phyloP scores from a whole-genome alignment of 2,113 vertebrate genomes.

The Bos javanicus region DNA sequence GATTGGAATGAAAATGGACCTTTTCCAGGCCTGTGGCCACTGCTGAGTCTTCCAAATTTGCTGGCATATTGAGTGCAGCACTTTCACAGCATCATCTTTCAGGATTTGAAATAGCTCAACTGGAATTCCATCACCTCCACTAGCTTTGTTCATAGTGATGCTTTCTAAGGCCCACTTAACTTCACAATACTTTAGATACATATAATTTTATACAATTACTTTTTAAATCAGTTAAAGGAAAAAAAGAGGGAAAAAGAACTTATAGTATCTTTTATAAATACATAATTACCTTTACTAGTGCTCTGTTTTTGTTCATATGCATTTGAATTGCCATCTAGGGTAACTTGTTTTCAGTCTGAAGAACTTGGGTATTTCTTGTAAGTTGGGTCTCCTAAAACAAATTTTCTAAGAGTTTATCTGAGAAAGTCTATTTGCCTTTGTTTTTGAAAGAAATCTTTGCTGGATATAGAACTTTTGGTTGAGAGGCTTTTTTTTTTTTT shows the following conservation, averaged over 20 bases:
- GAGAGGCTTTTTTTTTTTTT: background rate
- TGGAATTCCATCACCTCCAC: too few relatives aligned
- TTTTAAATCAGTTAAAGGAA: background rate
- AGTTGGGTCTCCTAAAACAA: background rate
- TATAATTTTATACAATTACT: background rate
- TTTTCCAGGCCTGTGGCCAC: too few relatives aligned
- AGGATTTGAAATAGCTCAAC: too few relatives aligned
- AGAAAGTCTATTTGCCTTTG: background rate
- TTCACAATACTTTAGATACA: background rate
- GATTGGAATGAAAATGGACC: too few relatives aligned
- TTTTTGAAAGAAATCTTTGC: background rate
- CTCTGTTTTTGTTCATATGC: background rate
- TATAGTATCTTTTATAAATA: background rate
- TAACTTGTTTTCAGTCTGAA: background rate
- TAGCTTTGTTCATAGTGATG: too few relatives aligned
- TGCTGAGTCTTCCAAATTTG: too few relatives aligned
- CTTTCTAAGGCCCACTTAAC: too few relatives aligned
- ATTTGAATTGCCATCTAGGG: background rate
- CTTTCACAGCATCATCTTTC: too few relatives aligned
- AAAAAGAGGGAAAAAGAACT: background rate
- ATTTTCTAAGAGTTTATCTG: background rate
- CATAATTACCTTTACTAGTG: background rate
- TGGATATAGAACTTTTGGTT: background rate
- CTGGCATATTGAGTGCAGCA: too few relatives aligned
- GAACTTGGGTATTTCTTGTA: background rate